Conservation (phyloP, 2,888 invertebrate genomes). For the Tenthredo amoena region DNA sequence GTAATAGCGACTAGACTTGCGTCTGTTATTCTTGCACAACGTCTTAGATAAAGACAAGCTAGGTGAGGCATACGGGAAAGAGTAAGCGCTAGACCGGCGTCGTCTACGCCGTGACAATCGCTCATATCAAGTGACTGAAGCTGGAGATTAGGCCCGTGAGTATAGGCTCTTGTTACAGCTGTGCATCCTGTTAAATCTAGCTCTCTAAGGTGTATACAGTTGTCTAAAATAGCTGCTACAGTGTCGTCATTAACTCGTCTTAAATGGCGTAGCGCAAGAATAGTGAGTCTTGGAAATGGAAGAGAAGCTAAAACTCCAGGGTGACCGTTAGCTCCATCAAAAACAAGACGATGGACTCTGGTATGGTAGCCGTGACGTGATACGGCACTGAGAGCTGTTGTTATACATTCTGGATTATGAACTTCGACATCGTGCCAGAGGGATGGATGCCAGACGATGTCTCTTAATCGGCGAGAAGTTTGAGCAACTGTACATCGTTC, state of each 20-base stretch:
- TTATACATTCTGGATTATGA: conserved; percentile 70
- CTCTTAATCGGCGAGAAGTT: conserved; percentile 88
- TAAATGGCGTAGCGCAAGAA: conserved; percentile 69
- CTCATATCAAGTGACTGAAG: conserved; percentile 94
- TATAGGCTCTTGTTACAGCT: conserved; percentile 67
- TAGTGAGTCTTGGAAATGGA: conserved; percentile 77
- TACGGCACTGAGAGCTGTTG: conserved; percentile 66
- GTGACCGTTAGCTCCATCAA: conserved; percentile 70
- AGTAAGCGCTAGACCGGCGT: conserved; percentile 90
- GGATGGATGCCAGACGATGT: conserved; percentile 88
- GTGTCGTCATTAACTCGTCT: conserved; percentile 69
- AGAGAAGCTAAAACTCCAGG: conserved; percentile 68
- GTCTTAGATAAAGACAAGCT: conserved; percentile 91
- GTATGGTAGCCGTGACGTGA: conserved; percentile 70
- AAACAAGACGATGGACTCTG: conserved; percentile 66
- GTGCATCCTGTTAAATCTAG: conserved; percentile 72
- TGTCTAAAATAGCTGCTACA: conserved; percentile 69
- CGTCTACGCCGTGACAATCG: conserved; percentile 92
- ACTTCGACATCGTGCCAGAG: conserved; percentile 81
- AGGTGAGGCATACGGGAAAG: conserved; percentile 93
- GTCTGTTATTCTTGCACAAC: conserved; percentile 94
- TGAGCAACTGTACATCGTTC: conserved; percentile 87
- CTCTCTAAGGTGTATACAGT: conserved; percentile 69
- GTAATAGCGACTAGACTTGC: conserved; percentile 95
- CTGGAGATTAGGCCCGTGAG: conserved; percentile 79